A percentile compares a stretch with the other conserved stretches of the same genome.
Conservation (phyloP, 2,797 vertebrate species). For the Takifugu rubripes region DNA sequence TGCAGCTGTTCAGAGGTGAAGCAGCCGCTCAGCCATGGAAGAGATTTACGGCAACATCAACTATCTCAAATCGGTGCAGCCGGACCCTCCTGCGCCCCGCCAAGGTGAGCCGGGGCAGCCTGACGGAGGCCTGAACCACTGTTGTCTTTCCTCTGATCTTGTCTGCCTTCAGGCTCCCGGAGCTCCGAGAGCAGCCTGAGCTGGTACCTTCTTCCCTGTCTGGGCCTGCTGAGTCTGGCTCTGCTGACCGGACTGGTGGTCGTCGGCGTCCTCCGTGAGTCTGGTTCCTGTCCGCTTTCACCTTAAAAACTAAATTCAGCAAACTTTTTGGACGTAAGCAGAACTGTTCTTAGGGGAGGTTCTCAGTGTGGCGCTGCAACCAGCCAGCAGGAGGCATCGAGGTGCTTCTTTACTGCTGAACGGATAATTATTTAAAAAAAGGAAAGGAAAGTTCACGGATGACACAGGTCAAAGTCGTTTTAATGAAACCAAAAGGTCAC, state of each 20-base stretch:
- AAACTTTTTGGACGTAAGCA: no score
- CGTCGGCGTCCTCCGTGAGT: constrained; percentile 33
- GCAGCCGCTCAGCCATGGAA: constrained; percentile 4
- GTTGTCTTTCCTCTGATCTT: background rate
- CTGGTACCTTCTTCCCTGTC: background rate
- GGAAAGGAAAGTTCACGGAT: no score
- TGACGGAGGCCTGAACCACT: background rate
- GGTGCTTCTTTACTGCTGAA: no score
- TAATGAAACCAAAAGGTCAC: no score
- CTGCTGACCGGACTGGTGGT: constrained; percentile 25
- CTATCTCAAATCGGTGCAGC: accelerated
- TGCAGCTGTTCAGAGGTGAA: background rate
- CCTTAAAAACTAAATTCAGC: no score
- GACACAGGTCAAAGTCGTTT: no score
- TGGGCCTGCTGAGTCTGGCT: constrained; percentile 26
- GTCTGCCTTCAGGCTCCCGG: background rate
- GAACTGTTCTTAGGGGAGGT: no score
- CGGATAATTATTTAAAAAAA: no score
- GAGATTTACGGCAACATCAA: constrained; percentile 4
- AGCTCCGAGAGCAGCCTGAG: background rate
- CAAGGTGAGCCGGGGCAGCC: constrained; percentile 15
- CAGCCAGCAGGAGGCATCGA: no score
- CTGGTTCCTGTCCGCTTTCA: background rate
- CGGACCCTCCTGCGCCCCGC: background rate
- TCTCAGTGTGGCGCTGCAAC: no score